Evolutionary conservation across 2,113 vertebrate species (phyloP).

Genomic region (Mellivora capensis): DNA sequence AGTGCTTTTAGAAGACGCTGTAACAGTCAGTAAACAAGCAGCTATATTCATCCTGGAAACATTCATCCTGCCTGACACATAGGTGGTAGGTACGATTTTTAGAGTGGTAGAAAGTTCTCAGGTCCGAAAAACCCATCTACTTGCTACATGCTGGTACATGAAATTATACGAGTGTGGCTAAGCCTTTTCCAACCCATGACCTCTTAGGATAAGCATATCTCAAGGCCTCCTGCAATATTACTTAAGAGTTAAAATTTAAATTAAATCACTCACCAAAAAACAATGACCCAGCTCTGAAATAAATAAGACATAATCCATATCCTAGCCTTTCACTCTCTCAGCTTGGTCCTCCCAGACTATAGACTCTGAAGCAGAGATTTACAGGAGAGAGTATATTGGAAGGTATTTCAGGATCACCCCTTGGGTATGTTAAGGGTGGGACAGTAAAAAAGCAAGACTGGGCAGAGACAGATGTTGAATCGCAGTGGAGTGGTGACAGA

Average conservation of each 20-base stretch:
- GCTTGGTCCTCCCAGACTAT: neutral
- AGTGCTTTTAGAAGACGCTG: neutral
- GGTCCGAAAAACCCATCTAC: neutral
- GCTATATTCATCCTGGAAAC: neutral
- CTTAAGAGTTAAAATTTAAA: neutral
- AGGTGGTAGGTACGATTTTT: neutral
- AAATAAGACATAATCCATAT: neutral
- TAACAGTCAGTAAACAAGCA: neutral
- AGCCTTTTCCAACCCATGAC: neutral
- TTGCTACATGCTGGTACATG: neutral
- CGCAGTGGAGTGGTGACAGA: rapidly evolving
- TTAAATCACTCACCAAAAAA: neutral
- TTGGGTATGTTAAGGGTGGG: too few species aligned
- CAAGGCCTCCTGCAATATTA: neutral
- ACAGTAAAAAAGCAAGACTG: neutral
- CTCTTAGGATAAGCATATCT: neutral
- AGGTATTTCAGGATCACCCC: neutral
- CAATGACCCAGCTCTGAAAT: neutral
- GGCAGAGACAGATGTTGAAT: neutral
- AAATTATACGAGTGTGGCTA: neutral
- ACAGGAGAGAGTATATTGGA: neutral
- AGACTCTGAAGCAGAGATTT: neutral
- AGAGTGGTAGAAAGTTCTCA: neutral
- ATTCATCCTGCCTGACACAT: neutral
- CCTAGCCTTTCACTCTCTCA: neutral